Base-by-base conservation (phyloP, 2,797 vertebrate genomes). In the Emys orbicularis region DNA sequence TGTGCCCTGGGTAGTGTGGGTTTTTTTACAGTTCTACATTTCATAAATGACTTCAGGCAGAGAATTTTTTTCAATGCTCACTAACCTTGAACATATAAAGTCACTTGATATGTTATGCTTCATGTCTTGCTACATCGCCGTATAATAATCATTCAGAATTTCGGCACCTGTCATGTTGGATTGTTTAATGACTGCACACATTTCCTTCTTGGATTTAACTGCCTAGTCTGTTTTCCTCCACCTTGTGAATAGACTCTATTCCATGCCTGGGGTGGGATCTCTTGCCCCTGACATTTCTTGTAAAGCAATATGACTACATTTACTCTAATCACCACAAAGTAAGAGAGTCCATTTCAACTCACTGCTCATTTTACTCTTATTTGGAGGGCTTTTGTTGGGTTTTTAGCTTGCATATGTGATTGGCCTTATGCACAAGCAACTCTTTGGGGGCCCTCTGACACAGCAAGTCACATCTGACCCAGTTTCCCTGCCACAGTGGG, bases 171-270 rank as follows among this genome's bases (percentile, higher is more conserved):
- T 83, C 89, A 2, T 52, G 79, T 57, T 90, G 84, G 85, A 88
- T 89, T 94, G 87, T 47, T 92, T 92, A 94, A 93, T 93, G 95
- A 95, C 93, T 81, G 41, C 93, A 94, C 91, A 61, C 83, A 92
- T 93, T 94, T 92, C 91, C 82, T 94, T 88, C 65, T 3, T 37
- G 91, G 80, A 44, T 88, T 90, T 80, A 87, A 84, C 89, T 77
- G 83, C 77, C 3, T 56, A 88, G 94, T 92, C 90, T 82, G 25
- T 52, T 25, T 56, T 29, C 81, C 74, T 90, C 44, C 31, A 12
- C 16, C n/a, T 68, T 81, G 31, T 12, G 16, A 81, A 23, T 53
- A 13, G 72, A n/a, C 29, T 15, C 44, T 89, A 54, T 65, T 53
- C 37, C 53, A 49, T 53, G 61, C 74, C 83, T 79, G 41, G 81